These are phyloP conservation scores for Chrysocyon brachyurus DNA, from an alignment of 2,797 vertebrate genomes.

Conservation along the genomic window DNA sequence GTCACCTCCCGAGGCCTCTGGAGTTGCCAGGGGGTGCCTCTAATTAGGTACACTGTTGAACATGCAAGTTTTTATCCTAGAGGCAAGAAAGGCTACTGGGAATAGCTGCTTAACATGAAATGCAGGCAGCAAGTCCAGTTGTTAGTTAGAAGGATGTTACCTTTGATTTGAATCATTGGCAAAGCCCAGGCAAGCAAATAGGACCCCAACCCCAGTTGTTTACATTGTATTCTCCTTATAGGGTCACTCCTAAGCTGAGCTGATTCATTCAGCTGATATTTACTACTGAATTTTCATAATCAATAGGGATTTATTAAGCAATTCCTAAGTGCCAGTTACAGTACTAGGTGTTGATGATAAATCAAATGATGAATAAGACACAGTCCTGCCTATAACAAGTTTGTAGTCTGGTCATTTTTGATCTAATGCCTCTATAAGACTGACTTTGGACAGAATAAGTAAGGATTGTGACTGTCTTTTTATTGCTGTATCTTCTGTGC, in stretches of 20 bases:
- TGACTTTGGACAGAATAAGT: background rate
- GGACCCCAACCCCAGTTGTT: background rate
- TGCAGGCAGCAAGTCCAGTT: background rate
- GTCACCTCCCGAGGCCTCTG: background rate
- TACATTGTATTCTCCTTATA: background rate
- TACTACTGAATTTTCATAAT: slow-evolving; percentile 14
- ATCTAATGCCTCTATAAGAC: background rate
- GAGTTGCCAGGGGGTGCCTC: background rate
- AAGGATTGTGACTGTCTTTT: background rate
- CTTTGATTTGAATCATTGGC: background rate
- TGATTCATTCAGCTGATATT: slow-evolving; percentile 37
- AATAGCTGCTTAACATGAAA: slow-evolving; percentile 55
- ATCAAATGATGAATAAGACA: background rate
- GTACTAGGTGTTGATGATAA: background rate
- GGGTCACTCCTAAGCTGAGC: background rate
- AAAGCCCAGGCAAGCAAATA: background rate
- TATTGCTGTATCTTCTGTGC: background rate
- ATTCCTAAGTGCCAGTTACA: slow-evolving; percentile 1
- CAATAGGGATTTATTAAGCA: slow-evolving; percentile 44
- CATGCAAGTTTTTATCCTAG: slow-evolving; percentile 62
- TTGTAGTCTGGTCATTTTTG: background rate
- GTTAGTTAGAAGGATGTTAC: background rate
- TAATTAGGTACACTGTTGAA: slow-evolving; percentile 75
- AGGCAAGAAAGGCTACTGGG: slow-evolving; percentile 69
- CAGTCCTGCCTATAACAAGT: background rate